Base-by-base conservation (phyloP, 1,140 invertebrate species). In the Scaptomyza montana region DNA sequence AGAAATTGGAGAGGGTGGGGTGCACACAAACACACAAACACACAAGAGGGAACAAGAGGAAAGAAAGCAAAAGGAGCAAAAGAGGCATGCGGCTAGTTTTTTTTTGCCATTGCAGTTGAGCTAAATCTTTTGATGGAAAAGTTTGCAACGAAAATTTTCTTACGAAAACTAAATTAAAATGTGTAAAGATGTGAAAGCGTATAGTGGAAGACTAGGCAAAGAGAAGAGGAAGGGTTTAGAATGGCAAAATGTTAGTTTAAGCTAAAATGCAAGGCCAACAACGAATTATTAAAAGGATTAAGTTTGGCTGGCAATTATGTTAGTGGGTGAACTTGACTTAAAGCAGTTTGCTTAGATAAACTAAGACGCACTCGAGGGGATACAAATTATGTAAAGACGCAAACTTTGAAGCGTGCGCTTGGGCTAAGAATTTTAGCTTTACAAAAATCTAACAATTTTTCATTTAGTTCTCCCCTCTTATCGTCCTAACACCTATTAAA, bases 101-200 rank as follows among this genome's bases (percentile, higher is more conserved):
- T 41, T 21, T 2, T 16, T 16, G 16, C 16, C 16, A 16, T 7
- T 10, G 55, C 43, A 28, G 55, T 33, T 33, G 25, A 46, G 55
- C 30, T 8, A 13, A 46, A 46, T 30, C 49, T 51, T 78, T 62
- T 82, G 77, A 82, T 77, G 67, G 49, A 66, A 82, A 87, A 89
- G 67, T 87, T 87, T 87, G 84, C 79, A 68, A 68, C 76, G 50
- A 87, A 36, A 82, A 79, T 78, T n/a, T 86, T 77, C 79, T 82
- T 82, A 76, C 63, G 74, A 82, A 86, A 87, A 87, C 82, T 87
- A 82, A 89, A 89, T 87, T 87, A 87, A 79, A 87, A 87, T 89
- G 76, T 87, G 84, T 77, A 82, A 82, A 67, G 66, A 75, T 50
- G 47, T 53, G 53, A 46, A 25, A 54, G 46, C 16, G 16, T 19